These are phyloP conservation scores for Arion vulgaris DNA, from an alignment of 1,140 invertebrate genomes.

Conservation along the genomic window DNA sequence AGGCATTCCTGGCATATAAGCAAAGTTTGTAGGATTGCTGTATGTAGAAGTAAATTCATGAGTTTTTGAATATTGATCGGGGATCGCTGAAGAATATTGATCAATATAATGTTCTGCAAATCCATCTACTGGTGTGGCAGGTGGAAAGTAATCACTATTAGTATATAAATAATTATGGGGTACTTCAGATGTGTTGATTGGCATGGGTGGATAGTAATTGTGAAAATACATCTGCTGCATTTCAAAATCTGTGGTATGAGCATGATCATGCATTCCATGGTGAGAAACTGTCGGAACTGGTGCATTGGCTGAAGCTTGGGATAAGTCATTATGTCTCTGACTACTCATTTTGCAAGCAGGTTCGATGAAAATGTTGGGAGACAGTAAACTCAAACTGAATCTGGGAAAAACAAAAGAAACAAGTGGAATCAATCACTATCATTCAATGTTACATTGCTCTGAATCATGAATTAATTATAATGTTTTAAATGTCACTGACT, in stretches of 20 bases:
- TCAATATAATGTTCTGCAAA: background rate
- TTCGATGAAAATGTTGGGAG: background rate
- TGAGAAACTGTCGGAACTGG: conserved; percentile 1
- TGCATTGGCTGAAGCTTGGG: background rate
- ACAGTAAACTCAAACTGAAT: background rate
- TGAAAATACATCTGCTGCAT: background rate
- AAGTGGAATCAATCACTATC: background rate
- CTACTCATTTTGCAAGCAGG: background rate
- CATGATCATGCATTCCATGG: background rate
- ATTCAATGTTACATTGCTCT: too few relatives aligned
- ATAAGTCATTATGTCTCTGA: background rate
- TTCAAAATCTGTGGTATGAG: background rate
- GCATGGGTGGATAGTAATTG: background rate
- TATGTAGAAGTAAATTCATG: background rate
- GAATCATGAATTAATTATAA: too few relatives aligned
- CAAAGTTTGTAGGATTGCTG: background rate
- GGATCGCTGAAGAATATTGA: background rate
- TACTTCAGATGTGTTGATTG: background rate
- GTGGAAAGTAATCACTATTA: background rate
- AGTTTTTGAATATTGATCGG: background rate
- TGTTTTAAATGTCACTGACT: too few relatives aligned
- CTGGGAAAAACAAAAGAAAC: background rate
- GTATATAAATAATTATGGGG: background rate
- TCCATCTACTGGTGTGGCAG: background rate
- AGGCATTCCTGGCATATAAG: conserved; percentile 13